phyloP scores from a whole-genome alignment of 2,888 invertebrate genomes.

The Rotaria macrura region DNA sequence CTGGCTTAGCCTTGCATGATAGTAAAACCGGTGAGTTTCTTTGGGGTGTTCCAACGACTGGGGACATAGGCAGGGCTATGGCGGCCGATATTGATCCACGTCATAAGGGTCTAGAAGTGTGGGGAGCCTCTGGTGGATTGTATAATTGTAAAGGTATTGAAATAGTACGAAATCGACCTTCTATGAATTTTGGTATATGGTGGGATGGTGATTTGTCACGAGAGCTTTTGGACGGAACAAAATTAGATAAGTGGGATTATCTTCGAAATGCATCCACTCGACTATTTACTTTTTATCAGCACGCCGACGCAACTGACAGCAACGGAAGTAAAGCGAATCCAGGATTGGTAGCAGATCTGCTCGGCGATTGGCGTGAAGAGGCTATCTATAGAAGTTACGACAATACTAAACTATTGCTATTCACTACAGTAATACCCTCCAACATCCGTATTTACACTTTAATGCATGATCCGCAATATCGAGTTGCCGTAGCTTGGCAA shows the following conservation, averaged over 20 bases:
- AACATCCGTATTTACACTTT: not conserved
- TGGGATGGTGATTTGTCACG: not conserved
- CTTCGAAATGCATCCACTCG: not conserved
- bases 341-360: not conserved
- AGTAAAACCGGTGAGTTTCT: not conserved
- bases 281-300: not conserved
- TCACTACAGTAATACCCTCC: not conserved
- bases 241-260: not conserved
- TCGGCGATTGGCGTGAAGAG: not conserved
- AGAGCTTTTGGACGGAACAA: not conserved
- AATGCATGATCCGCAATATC: not conserved
- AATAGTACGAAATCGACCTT: not conserved
- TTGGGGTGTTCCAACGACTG: not conserved
- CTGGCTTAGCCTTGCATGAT: not conserved
- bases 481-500: not conserved
- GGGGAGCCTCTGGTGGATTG: not conserved
- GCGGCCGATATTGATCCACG: not conserved
- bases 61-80: not conserved
- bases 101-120: not conserved
- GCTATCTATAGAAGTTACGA: not conserved
- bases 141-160: not conserved
- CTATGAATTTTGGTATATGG: conserved; percentile 1
- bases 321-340: not conserved
- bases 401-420: not conserved
- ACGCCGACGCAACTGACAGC: not conserved